A percentile compares a stretch with the other conserved stretches of the same genome.
These are phyloP conservation scores for Latrodectus hesperus DNA, from an alignment of 2,888 invertebrate species.

Conservation along the genomic window DNA sequence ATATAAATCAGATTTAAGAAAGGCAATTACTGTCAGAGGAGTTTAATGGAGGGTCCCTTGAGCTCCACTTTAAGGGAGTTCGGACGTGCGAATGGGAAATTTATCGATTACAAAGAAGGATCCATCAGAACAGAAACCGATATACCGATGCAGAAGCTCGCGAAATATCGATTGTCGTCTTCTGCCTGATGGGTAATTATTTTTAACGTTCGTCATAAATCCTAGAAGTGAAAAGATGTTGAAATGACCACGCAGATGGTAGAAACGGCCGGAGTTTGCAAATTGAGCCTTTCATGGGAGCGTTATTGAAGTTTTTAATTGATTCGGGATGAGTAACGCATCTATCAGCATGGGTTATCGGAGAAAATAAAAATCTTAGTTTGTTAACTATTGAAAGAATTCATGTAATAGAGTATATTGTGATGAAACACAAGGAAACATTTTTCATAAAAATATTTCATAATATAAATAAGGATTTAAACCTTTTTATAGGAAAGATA, in stretches of 20 bases:
- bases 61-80: slow-evolving; percentile 4
- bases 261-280: too few species aligned
- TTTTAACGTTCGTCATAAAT: slow-evolving; percentile 3
- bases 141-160: not conserved
- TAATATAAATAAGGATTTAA: too few species aligned
- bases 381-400: too few species aligned
- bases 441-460: too few species aligned
- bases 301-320: too few species aligned
- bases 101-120: slow-evolving; percentile 20
- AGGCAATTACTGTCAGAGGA: slow-evolving; percentile 53
- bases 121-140: not conserved
- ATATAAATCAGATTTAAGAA: slow-evolving; percentile 56
- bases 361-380: too few species aligned
- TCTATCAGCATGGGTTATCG: too few species aligned
- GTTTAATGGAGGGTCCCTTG: slow-evolving; percentile 31
- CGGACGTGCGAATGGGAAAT: not conserved
- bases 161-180: not conserved
- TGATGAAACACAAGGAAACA: too few species aligned
- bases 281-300: too few species aligned
- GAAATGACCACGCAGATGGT: not conserved
- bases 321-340: too few species aligned
- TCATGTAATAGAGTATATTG: too few species aligned
- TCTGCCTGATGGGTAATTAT: not conserved
- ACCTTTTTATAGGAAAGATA: too few species aligned
- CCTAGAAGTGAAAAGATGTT: not conserved